These are phyloP conservation scores for Archips xylosteana DNA, from an alignment of 2,888 invertebrate species.

Conservation along the genomic window DNA sequence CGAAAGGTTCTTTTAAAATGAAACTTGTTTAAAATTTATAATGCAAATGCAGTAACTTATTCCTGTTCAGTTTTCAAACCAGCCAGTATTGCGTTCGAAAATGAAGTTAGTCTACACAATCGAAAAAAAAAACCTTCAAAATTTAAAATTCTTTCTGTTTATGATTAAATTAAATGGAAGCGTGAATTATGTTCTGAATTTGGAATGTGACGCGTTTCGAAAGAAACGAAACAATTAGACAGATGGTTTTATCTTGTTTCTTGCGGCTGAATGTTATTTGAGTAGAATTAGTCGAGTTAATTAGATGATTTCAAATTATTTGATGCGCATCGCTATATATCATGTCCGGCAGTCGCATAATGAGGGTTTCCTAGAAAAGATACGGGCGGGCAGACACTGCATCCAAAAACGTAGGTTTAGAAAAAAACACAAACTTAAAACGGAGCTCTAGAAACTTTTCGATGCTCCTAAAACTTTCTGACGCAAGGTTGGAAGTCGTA, in stretches of 20 bases:
- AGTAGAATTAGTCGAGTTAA: conserved; percentile 40
- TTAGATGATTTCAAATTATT: conserved; percentile 46
- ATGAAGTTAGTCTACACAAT: neutral
- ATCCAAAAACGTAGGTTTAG: conserved; percentile 55
- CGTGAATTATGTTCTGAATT: conserved; percentile 21
- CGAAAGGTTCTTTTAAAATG: conserved; percentile 10
- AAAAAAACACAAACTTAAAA: conserved; percentile 50
- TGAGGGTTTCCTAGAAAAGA: conserved; percentile 71
- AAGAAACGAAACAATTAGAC: neutral
- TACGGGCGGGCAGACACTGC: conserved; percentile 54
- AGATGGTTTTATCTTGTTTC: neutral
- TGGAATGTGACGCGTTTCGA: conserved; percentile 7
- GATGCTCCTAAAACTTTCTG: neutral
- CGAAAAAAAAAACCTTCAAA: neutral
- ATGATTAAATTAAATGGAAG: conserved; percentile 2
- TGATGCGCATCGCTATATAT: conserved; percentile 57
- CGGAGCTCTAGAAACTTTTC: conserved; percentile 3
- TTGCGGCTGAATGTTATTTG: conserved; percentile 28
- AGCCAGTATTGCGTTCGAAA: conserved; percentile 22
- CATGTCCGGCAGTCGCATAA: conserved; percentile 54
- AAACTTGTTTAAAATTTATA: conserved; percentile 32
- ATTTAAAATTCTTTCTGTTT: conserved; percentile 1
- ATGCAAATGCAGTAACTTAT: conserved; percentile 16
- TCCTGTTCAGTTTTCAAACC: conserved; percentile 22
- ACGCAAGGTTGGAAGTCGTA: neutral